Evolutionary conservation across 2,797 vertebrate genomes (phyloP).

Genomic region (Falco biarmicus): DNA sequence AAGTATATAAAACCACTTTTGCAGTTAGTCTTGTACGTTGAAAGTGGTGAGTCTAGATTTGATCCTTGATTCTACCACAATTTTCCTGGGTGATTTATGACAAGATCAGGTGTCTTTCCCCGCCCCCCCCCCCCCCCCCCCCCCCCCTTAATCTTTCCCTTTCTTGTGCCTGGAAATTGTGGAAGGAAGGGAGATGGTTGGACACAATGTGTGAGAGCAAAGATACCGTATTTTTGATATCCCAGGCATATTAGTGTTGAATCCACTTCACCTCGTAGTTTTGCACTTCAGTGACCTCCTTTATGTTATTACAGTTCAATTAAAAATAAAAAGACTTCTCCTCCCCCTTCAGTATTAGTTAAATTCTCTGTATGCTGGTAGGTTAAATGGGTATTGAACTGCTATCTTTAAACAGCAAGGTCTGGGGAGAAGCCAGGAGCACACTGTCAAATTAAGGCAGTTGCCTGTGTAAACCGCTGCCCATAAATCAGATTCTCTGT

Average conservation of each 20-base stretch:
- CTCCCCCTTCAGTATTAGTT: background rate
- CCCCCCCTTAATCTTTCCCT: background rate
- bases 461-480: constrained; percentile 24
- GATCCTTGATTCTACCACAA: background rate
- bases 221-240: background rate
- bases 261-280: accelerated
- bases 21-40: accelerated
- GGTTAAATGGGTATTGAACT: constrained; percentile 45
- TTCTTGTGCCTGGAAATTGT: background rate
- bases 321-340: background rate
- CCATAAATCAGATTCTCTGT: constrained; percentile 48
- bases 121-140: too few relatives aligned
- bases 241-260: background rate
- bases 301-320: background rate
- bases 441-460: constrained; percentile 38
- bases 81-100: background rate
- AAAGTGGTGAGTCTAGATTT: background rate
- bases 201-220: background rate
- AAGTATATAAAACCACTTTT: accelerated
- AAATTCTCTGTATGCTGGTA: constrained; percentile 20
- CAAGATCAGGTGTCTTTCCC: too few relatives aligned
- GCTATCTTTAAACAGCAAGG: constrained; percentile 42
- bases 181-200: background rate
- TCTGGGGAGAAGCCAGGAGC: constrained; percentile 44
- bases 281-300: background rate